phyloP scores from a whole-genome alignment of 2,888 invertebrate species.

The Myopa testacea region DNA sequence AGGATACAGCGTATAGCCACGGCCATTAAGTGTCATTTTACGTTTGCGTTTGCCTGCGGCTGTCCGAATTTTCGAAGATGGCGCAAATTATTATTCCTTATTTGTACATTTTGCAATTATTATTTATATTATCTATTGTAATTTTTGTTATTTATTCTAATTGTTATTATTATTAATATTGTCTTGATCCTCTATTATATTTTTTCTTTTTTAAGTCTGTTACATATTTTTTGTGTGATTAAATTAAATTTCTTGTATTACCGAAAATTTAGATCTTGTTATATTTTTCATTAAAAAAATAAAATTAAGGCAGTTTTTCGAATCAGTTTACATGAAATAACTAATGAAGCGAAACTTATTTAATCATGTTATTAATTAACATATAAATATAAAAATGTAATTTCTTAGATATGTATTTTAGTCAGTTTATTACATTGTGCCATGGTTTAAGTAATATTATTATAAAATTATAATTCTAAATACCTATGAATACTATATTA shows the following conservation, averaged over 20 bases:
- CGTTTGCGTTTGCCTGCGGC: too few species aligned
- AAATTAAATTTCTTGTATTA: too few species aligned
- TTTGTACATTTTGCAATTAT: neutral
- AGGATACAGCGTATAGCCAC: too few species aligned
- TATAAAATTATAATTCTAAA: neutral
- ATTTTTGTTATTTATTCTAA: constrained; percentile 17
- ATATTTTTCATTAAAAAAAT: constrained; percentile 16
- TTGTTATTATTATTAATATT: constrained; percentile 8
- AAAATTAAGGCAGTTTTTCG: neutral
- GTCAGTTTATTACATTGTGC: constrained; percentile 25
- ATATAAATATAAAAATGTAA: neutral
- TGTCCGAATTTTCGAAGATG: too few species aligned
- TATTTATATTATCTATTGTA: too few species aligned
- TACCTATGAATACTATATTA: constrained; percentile 1
- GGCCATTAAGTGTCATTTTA: neutral
- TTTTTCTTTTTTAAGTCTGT: constrained; percentile 13
- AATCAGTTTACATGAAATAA: neutral
- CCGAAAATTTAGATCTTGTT: constrained; percentile 3
- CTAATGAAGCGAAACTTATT: neutral
- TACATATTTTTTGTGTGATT: too few species aligned
- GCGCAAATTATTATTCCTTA: neutral
- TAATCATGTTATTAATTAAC: too few species aligned
- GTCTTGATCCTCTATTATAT: constrained; percentile 2
- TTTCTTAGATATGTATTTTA: constrained; percentile 16
- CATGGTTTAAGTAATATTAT: constrained; percentile 14